Percentiles rank a stretch among this genome's conserved stretches.
Conservation (phyloP, 2,888 invertebrate genomes). For the Drosophila parthenogenetica region DNA sequence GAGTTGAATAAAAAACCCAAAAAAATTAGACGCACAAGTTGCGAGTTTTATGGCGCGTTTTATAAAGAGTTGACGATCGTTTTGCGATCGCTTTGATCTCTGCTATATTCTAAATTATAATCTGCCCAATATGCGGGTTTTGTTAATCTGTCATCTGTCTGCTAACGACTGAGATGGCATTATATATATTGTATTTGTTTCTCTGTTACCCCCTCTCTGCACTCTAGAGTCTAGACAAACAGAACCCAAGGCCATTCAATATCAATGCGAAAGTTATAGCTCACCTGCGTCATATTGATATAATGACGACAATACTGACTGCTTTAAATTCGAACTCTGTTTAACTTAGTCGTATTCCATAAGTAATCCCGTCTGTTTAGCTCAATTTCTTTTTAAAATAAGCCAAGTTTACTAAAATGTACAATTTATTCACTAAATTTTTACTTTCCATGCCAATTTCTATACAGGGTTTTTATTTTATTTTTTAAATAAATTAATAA, state of each 20-base stretch:
- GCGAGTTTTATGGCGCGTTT: constrained; percentile 28
- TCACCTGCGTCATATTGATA: constrained; percentile 41
- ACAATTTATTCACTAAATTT: too few species aligned
- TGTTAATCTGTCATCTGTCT: constrained; percentile 11
- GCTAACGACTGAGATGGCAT: neutral
- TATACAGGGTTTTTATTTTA: too few species aligned
- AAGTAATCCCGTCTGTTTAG: too few species aligned
- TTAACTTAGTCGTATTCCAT: neutral
- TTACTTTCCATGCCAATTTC: too few species aligned
- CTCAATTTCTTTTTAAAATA: too few species aligned
- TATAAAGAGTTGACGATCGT: constrained; percentile 40
- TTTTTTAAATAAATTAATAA: too few species aligned
- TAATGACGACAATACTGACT: constrained; percentile 21
- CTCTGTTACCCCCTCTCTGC: neutral
- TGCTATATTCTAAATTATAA: constrained; percentile 20
- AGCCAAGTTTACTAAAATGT: too few species aligned
- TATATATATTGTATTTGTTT: neutral
- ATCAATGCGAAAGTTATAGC: constrained; percentile 33
- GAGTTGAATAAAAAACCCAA: constrained; percentile 27
- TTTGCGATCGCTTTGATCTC: constrained; percentile 35
- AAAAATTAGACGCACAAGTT: constrained; percentile 30
- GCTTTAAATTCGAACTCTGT: constrained; percentile 2
- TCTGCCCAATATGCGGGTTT: constrained; percentile 28
- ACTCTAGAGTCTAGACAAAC: constrained; percentile 1
- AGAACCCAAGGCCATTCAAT: constrained; percentile 38